Conservation (phyloP, 2,113 vertebrate genomes). For the Condylura cristata region DNA sequence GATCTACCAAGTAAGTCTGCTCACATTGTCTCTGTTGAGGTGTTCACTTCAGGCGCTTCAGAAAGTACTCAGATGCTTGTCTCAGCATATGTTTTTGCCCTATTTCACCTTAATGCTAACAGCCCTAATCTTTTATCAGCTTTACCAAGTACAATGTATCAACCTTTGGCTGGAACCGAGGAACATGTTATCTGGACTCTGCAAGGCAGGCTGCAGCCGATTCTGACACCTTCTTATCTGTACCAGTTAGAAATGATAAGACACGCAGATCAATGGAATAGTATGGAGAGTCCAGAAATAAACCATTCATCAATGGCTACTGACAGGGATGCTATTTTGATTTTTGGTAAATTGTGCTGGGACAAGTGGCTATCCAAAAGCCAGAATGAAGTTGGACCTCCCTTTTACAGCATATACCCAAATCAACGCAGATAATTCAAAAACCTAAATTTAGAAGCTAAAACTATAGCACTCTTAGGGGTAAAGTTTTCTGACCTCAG, state of each 20-base stretch:
- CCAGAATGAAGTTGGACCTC: not conserved
- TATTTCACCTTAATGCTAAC: not conserved
- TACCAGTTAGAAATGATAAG: not conserved
- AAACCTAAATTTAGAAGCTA: conserved; percentile 18
- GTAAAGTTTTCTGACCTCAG: not conserved
- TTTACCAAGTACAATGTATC: not conserved
- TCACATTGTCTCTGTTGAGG: not conserved
- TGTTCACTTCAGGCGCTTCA: not conserved
- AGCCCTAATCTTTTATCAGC: not conserved
- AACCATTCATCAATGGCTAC: not conserved
- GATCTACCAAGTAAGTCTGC: not conserved
- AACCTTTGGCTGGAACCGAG: not conserved
- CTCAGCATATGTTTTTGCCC: not conserved
- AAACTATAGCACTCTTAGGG: not conserved
- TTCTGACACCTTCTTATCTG: not conserved
- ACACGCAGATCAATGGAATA: not conserved
- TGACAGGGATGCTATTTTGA: not conserved
- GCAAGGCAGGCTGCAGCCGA: not conserved
- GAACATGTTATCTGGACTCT: not conserved
- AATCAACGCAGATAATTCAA: not conserved
- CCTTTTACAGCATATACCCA: not conserved
- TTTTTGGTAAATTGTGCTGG: not conserved
- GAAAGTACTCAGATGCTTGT: not conserved
- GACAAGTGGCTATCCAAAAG: not conserved
- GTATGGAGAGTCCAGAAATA: not conserved